These are phyloP conservation scores for Malacoraja senta DNA, from an alignment of 2,797 vertebrate genomes.

Conservation along the genomic window DNA sequence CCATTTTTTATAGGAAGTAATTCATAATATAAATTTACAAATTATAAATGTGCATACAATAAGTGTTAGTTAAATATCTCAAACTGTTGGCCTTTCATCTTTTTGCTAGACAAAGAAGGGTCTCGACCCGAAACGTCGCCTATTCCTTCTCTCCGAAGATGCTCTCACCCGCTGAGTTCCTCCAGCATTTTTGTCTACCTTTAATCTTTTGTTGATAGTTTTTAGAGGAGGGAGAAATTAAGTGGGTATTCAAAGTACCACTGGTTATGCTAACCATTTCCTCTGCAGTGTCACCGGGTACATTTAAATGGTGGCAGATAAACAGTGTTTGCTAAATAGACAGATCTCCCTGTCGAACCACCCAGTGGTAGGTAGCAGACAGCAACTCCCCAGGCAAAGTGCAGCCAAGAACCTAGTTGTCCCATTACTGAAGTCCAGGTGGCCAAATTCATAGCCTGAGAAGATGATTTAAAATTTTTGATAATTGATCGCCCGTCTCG, in stretches of 20 bases:
- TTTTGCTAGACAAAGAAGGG: background rate
- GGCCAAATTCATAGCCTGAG: too few species aligned
- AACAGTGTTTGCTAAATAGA: background rate
- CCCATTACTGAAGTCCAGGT: background rate
- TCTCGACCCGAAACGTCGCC: too few species aligned
- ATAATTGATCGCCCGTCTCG: background rate
- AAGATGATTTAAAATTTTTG: background rate
- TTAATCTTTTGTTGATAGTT: too few species aligned
- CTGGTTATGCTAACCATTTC: too few species aligned
- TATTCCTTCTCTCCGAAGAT: too few species aligned
- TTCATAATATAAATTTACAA: background rate
- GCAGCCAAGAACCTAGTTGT: background rate
- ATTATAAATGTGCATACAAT: constrained; percentile 1
- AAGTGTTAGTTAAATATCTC: background rate
- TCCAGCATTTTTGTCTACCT: too few species aligned
- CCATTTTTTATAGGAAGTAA: background rate
- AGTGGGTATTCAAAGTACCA: background rate
- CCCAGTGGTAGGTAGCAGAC: background rate
- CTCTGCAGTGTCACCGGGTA: background rate
- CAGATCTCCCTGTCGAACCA: background rate
- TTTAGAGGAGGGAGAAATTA: background rate
- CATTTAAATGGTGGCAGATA: background rate
- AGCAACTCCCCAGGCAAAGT: background rate
- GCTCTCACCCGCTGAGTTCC: too few species aligned
- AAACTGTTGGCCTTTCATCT: background rate